Evolutionary conservation across 1,140 invertebrate species (phyloP).

Genomic region (Bombyx mandarina): DNA sequence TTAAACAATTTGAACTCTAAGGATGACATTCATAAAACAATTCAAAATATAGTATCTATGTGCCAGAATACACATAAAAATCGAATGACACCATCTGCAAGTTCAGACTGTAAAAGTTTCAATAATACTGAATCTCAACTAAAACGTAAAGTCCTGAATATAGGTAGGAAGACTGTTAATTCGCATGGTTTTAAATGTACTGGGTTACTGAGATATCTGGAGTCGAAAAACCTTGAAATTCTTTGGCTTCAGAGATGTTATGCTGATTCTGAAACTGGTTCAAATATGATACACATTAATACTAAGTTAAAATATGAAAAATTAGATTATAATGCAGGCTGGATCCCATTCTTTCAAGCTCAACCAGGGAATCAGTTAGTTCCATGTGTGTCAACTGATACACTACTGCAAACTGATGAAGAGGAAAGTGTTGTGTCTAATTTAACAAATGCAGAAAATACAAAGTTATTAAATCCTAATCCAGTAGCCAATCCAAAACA

Average conservation of each 20-base stretch:
- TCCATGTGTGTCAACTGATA: not conserved
- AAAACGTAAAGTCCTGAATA: slow-evolving; percentile 50
- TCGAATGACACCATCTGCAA: not conserved
- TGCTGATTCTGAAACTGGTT: slow-evolving; percentile 10
- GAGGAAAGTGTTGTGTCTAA: not conserved
- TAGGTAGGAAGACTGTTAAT: slow-evolving; percentile 46
- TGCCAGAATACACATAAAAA: slow-evolving; percentile 5
- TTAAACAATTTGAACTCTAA: not conserved
- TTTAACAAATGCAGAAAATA: not conserved
- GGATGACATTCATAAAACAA: slow-evolving; percentile 6
- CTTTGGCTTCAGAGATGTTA: slow-evolving; percentile 26
- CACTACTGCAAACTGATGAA: too few species aligned
- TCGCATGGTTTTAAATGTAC: slow-evolving; percentile 37
- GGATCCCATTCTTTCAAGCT: slow-evolving; percentile 12
- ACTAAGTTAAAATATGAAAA: slow-evolving; percentile 22
- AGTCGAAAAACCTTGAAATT: slow-evolving; percentile 46
- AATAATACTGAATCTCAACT: slow-evolving; percentile 22
- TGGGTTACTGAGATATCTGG: slow-evolving; percentile 44
- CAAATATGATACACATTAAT: slow-evolving; percentile 28
- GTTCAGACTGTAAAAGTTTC: slow-evolving; percentile 9
- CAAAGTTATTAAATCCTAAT: slow-evolving; percentile 27
- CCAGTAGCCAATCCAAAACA: slow-evolving; percentile 57
- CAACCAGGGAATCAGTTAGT: not conserved
- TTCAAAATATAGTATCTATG: slow-evolving; percentile 12
- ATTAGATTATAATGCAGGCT: slow-evolving; percentile 18